Conservation (phyloP, 2,888 invertebrate species). For the Hymenopus coronatus region DNA sequence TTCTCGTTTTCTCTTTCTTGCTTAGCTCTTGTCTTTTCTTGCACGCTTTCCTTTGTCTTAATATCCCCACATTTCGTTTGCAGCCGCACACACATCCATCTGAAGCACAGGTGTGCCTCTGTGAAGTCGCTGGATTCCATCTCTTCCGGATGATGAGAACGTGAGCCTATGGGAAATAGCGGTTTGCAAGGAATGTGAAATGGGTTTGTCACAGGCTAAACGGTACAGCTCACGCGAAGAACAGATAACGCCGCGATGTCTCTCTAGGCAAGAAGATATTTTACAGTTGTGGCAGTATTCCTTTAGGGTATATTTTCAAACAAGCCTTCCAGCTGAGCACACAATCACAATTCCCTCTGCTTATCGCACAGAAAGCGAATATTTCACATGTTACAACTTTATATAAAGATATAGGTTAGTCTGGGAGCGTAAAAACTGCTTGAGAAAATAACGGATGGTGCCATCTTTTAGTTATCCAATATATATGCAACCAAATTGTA, state of each 20-base stretch:
- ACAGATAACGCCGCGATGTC: background rate
- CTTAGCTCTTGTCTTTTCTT: background rate
- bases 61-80: background rate
- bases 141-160: background rate
- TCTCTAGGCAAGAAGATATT: background rate
- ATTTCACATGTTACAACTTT: background rate
- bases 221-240: background rate
- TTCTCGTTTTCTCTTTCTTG: background rate
- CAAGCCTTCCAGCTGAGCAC: background rate
- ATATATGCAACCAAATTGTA: no score
- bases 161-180: background rate
- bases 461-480: no score
- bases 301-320: background rate
- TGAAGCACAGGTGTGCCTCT: background rate
- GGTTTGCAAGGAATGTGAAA: background rate
- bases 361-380: background rate
- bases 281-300: background rate
- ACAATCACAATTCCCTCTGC: background rate
- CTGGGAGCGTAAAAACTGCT: no score
- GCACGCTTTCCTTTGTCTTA: background rate
- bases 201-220: background rate
- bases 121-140: background rate
- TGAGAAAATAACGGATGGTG: no score
- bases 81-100: background rate
- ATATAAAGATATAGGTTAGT: no score